Percentiles rank a stretch among this genome's conserved stretches.
Conservation (phyloP, 2,888 invertebrate genomes). For the Dasypolia templi region DNA sequence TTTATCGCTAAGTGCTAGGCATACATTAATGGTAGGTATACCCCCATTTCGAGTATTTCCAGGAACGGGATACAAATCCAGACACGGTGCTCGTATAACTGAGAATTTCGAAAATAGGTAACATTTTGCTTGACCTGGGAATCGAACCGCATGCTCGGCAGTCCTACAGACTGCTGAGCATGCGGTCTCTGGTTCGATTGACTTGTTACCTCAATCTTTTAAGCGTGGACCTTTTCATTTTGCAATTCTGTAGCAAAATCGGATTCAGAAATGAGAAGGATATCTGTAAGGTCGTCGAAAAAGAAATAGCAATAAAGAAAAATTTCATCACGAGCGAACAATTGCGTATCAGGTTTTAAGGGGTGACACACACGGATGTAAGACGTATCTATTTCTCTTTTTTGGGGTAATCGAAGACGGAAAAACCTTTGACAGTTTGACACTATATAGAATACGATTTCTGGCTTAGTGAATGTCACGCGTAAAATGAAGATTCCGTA, state of each 20-base stretch:
- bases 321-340: slow-evolving; percentile 44
- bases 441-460: neutral
- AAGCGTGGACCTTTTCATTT: neutral
- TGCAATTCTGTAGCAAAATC: slow-evolving; percentile 14
- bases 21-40: neutral
- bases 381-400: neutral
- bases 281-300: slow-evolving; percentile 32
- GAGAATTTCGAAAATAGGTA: neutral
- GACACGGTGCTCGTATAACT: neutral
- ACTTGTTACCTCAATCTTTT: neutral
- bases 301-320: slow-evolving; percentile 46
- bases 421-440: neutral
- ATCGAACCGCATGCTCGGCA: neutral
- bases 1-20: no score
- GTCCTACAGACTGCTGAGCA: no score
- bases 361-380: neutral
- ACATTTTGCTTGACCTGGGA: neutral
- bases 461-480: no score
- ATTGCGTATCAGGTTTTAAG: slow-evolving; percentile 11
- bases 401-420: neutral
- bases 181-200: no score
- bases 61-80: neutral
- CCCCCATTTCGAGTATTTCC: no score
- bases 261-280: slow-evolving; percentile 34
- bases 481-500: no score